Conservation (phyloP, 2,888 invertebrate genomes). For the Keiferia lycopersicella region DNA sequence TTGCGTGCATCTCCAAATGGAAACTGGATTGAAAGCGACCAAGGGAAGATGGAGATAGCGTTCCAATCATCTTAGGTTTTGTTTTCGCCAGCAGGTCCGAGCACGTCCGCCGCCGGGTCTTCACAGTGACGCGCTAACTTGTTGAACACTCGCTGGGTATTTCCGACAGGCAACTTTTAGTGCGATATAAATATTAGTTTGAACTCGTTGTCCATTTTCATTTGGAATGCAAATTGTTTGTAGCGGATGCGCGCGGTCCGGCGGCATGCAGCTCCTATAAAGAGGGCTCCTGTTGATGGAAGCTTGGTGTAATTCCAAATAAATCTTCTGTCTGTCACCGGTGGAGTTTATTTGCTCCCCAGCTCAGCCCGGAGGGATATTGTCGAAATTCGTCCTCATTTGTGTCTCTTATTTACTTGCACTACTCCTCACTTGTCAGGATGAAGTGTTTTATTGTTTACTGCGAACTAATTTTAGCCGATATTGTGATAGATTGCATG, state of each 20-base stretch:
- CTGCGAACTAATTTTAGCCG: background rate
- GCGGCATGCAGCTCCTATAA: background rate
- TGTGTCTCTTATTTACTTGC: slow-evolving; percentile 36
- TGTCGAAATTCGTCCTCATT: slow-evolving; percentile 42
- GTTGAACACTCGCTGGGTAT: background rate
- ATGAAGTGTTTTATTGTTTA: slow-evolving; percentile 31
- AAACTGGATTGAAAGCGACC: background rate
- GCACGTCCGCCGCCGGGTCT: too few species aligned
- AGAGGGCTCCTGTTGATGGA: background rate
- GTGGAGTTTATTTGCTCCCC: slow-evolving; percentile 26
- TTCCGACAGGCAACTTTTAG: background rate
- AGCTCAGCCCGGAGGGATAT: slow-evolving; percentile 30
- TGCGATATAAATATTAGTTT: background rate
- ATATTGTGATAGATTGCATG: background rate
- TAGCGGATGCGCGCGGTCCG: background rate
- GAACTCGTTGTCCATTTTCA: background rate
- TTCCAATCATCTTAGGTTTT: slow-evolving; percentile 4
- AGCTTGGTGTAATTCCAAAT: slow-evolving; percentile 19
- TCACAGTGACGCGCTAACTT: too few species aligned
- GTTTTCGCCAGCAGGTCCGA: background rate
- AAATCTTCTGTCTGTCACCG: slow-evolving; percentile 28
- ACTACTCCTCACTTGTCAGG: slow-evolving; percentile 31
- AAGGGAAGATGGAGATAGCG: slow-evolving; percentile 5
- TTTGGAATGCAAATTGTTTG: background rate
- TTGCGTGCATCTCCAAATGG: background rate